Evolutionary conservation across 2,797 vertebrate genomes (phyloP).

Genomic region (Myioborus melanocephalus): DNA sequence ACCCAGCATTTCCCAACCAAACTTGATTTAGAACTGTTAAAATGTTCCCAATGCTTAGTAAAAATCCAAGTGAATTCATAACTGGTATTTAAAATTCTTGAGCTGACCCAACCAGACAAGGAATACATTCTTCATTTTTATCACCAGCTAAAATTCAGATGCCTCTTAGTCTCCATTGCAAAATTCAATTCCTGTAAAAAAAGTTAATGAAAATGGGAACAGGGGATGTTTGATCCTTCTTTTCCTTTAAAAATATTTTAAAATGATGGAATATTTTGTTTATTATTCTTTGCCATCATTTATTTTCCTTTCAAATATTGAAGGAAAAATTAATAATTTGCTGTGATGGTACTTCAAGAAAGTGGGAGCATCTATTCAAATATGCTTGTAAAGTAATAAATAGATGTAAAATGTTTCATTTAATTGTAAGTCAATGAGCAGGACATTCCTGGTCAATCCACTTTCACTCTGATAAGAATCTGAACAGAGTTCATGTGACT

Average conservation of each 20-base stretch:
- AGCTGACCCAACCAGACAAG: background rate
- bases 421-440: background rate
- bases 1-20: background rate
- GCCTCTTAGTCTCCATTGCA: background rate
- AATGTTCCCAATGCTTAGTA: background rate
- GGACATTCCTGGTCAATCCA: background rate
- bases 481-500: background rate
- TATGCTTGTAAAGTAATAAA: background rate
- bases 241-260: background rate
- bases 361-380: background rate
- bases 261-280: background rate
- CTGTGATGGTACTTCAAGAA: background rate
- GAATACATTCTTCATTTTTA: background rate
- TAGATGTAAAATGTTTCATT: background rate
- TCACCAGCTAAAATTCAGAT: background rate
- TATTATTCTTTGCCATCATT: background rate
- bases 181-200: background rate
- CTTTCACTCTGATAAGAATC: background rate
- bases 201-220: background rate
- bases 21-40: background rate
- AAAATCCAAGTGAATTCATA: background rate
- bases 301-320: background rate
- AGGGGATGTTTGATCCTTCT: fast-evolving
- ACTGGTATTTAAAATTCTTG: background rate
- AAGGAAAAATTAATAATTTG: background rate